These are phyloP conservation scores for Apamea monoglypha DNA, from an alignment of 2,888 invertebrate species.

Conservation along the genomic window DNA sequence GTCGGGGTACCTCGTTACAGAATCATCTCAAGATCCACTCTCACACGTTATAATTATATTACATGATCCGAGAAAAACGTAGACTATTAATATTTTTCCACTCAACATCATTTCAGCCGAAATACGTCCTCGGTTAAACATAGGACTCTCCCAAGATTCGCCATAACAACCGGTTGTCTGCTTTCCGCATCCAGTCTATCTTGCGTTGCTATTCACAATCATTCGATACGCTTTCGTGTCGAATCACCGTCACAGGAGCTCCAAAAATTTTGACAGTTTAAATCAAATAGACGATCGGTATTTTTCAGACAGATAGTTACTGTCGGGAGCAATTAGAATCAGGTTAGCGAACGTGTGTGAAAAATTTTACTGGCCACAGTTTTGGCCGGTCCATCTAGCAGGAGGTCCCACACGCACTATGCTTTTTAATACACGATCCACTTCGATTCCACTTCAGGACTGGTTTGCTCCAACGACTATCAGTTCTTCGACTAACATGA, in stretches of 20 bases:
- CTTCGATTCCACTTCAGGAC: neutral
- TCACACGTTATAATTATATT: neutral
- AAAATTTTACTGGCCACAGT: neutral
- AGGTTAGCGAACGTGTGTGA: too few species aligned
- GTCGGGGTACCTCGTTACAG: neutral
- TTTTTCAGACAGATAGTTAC: neutral
- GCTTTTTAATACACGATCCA: neutral
- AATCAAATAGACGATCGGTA: neutral
- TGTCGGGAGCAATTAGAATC: neutral
- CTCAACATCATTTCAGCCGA: neutral
- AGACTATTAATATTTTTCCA: neutral
- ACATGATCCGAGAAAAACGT: neutral
- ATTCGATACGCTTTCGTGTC: neutral
- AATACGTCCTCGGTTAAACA: neutral
- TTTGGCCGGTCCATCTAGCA: neutral
- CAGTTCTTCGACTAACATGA: neutral
- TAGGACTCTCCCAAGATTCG: neutral
- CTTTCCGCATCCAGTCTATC: neutral
- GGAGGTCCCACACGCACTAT: neutral
- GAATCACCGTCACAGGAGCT: neutral
- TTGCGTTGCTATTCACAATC: neutral
- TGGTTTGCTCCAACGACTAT: neutral
- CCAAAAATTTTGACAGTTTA: neutral
- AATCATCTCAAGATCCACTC: slow-evolving; percentile 7
- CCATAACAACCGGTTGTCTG: neutral